Evolutionary conservation across 2,113 vertebrate genomes (phyloP).

Genomic region (Isichthys henryi): DNA sequence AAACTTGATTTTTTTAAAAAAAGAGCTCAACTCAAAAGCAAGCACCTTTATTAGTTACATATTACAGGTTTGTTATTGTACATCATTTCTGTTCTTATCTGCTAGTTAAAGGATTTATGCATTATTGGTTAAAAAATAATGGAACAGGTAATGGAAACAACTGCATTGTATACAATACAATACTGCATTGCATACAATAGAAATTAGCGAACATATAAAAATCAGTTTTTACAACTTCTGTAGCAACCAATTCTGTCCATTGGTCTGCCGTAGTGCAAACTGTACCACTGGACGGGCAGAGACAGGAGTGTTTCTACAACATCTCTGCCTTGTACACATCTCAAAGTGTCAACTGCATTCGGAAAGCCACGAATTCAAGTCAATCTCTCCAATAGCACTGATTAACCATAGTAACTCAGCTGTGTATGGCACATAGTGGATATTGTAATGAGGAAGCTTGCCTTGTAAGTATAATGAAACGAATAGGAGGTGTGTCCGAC

Average conservation of each 20-base stretch:
- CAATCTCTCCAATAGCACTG: conserved; percentile 65
- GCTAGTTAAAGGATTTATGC: conserved; percentile 63
- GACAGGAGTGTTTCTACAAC: conserved; percentile 51
- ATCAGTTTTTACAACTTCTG: conserved; percentile 85
- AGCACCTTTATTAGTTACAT: conserved; percentile 70
- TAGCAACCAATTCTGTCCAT: conserved; percentile 80
- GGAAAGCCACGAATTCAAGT: conserved; percentile 68
- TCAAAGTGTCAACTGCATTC: conserved; percentile 58
- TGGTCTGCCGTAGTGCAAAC: conserved; percentile 87
- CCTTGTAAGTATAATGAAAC: conserved; percentile 39
- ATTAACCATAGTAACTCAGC: conserved; percentile 77
- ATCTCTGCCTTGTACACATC: conserved; percentile 56
- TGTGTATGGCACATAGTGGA: conserved; percentile 68
- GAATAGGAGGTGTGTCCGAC: conserved; percentile 42
- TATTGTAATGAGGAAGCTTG: conserved; percentile 46
- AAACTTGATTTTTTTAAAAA: conserved; percentile 29
- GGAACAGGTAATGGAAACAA: conserved; percentile 84
- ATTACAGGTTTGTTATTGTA: conserved; percentile 66
- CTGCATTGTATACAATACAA: conserved; percentile 78
- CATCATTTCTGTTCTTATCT: conserved; percentile 47
- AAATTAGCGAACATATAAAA: conserved; percentile 84
- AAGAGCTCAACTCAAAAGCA: conserved; percentile 63
- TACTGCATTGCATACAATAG: conserved; percentile 81
- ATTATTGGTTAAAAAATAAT: conserved; percentile 78
- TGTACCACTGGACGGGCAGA: conserved; percentile 73